phyloP scores from a whole-genome alignment of 2,888 invertebrate species.

The Caenorhabditis becei region DNA sequence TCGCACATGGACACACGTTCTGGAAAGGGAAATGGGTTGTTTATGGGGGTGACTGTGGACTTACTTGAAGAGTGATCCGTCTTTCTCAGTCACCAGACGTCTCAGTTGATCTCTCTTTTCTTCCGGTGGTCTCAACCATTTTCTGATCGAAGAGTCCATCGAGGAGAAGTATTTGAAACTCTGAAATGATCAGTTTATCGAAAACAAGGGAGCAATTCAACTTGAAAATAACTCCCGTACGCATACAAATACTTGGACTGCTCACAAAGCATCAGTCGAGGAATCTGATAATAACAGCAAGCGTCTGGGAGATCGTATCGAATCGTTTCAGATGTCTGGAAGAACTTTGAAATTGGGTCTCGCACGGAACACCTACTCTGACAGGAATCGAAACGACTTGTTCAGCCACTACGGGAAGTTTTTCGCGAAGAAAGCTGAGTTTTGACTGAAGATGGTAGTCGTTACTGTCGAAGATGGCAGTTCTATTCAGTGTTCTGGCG shows the following conservation, averaged over 20 bases:
- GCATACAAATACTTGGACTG: constrained; percentile 30
- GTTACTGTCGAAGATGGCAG: constrained; percentile 48
- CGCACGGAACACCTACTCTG: too few species aligned
- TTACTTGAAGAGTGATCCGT: constrained; percentile 37
- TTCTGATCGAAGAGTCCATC: constrained; percentile 13
- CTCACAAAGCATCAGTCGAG: constrained; percentile 33
- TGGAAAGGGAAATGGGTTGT: constrained; percentile 12
- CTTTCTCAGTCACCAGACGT: constrained; percentile 1
- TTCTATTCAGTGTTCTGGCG: constrained; percentile 43
- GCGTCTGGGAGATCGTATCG: constrained; percentile 14
- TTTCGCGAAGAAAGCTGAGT: neutral
- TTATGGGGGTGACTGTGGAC: neutral
- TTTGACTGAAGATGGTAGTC: constrained; percentile 26
- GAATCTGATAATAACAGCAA: constrained; percentile 36
- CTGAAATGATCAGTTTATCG: constrained; percentile 6
- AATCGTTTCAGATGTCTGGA: constrained; percentile 26
- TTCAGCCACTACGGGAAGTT: constrained; percentile 11
- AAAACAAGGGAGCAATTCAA: neutral
- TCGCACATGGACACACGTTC: constrained; percentile 53
- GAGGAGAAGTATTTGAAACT: constrained; percentile 55
- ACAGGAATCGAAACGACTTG: constrained; percentile 33
- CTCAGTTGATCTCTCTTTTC: neutral
- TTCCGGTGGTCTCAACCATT: constrained; percentile 38
- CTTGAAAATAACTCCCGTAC: constrained; percentile 57
- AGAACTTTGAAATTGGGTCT: neutral